phyloP scores from a whole-genome alignment of 2,888 invertebrate genomes.

The Leptopilina drosophilae region DNA sequence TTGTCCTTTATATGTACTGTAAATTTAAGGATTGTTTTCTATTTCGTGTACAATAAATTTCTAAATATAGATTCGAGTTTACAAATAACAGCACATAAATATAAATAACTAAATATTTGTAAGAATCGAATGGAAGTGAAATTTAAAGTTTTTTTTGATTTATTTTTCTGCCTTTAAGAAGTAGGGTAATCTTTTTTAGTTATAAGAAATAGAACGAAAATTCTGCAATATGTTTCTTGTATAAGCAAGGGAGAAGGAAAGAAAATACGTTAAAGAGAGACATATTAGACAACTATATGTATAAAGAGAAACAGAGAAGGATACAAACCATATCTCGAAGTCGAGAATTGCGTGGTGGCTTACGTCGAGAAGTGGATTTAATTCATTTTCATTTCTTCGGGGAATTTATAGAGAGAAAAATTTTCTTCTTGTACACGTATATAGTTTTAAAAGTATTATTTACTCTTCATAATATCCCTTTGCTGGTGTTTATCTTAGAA shows the following conservation, averaged over 20 bases:
- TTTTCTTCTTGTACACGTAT: not conserved
- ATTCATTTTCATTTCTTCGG: slow-evolving; percentile 9
- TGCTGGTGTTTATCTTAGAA: not conserved
- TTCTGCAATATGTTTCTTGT: slow-evolving; percentile 2
- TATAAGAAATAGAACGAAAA: slow-evolving; percentile 1
- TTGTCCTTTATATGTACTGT: too few relatives aligned
- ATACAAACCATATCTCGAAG: slow-evolving; percentile 21
- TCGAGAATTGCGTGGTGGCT: slow-evolving; percentile 9
- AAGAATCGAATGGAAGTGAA: not conserved
- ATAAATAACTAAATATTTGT: slow-evolving; percentile 1
- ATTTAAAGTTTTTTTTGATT: not conserved
- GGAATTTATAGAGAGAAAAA: slow-evolving; percentile 13
- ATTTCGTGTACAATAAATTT: too few relatives aligned
- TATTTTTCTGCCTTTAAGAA: not conserved
- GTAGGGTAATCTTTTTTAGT: slow-evolving; percentile 5
- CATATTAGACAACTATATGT: slow-evolving; percentile 7
- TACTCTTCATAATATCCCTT: slow-evolving; percentile 15
- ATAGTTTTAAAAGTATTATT: slow-evolving; percentile 6
- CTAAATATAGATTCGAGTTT: not conserved
- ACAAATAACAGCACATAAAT: not conserved
- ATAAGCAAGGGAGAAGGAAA: not conserved
- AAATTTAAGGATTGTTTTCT: too few relatives aligned
- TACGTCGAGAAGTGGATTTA: slow-evolving; percentile 12
- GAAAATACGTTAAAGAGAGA: not conserved
- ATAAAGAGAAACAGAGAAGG: slow-evolving; percentile 12